phyloP scores from a whole-genome alignment of 2,113 vertebrate genomes.

The Monarcha castaneiventris region DNA sequence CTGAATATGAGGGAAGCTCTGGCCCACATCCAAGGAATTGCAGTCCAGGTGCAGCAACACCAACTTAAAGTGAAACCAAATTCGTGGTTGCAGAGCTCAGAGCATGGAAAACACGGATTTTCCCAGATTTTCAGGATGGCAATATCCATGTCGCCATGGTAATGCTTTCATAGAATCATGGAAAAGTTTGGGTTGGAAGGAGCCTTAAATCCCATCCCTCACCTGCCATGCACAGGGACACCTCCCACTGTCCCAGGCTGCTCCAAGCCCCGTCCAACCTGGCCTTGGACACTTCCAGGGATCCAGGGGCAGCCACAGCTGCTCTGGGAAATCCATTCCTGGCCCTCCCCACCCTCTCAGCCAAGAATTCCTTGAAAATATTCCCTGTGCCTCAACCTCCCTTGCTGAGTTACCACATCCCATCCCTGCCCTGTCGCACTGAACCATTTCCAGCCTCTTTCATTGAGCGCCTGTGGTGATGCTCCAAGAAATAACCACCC shows the following conservation, averaged over 20 bases:
- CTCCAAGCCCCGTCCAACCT: background rate
- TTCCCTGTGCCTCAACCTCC: background rate
- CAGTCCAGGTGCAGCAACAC: background rate
- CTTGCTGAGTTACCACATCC: fast-evolving
- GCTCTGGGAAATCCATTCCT: background rate
- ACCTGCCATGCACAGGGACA: background rate
- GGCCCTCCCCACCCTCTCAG: background rate
- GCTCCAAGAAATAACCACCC: background rate
- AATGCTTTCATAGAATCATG: no score
- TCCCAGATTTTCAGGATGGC: background rate
- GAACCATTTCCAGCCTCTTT: background rate
- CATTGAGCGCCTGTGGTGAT: background rate
- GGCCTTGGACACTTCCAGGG: background rate
- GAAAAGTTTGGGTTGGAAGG: background rate
- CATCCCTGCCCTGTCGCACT: background rate
- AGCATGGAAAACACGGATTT: background rate
- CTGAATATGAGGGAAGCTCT: background rate
- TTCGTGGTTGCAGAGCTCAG: background rate
- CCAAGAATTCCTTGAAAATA: background rate
- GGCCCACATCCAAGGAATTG: background rate
- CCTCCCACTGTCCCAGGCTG: background rate
- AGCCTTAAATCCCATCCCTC: background rate
- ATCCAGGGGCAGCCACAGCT: background rate
- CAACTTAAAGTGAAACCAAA: background rate
- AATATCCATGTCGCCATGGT: background rate